Evolutionary conservation across 2,888 invertebrate genomes (phyloP).

Genomic region (Troides helena): DNA sequence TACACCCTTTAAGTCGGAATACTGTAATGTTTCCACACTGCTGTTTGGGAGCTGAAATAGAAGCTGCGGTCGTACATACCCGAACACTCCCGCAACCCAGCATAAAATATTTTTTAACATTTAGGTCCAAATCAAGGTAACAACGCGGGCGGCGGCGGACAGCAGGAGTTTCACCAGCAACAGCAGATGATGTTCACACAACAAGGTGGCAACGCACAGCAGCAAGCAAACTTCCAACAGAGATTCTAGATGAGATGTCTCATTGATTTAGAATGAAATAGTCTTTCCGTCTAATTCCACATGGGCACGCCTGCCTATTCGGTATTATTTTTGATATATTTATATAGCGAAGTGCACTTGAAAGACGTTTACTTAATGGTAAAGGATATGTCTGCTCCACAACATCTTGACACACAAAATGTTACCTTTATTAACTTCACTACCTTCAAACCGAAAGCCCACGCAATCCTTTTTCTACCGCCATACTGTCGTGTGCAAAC

Average conservation of each 20-base stretch:
- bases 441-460: too few relatives aligned
- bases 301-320: neutral
- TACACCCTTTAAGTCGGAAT: too few relatives aligned
- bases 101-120: neutral
- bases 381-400: too few relatives aligned
- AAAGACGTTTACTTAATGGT: too few relatives aligned
- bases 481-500: too few relatives aligned
- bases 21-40: too few relatives aligned
- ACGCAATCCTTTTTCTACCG: too few relatives aligned
- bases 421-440: too few relatives aligned
- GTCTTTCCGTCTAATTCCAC: neutral
- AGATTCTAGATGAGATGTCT: slow-evolving; percentile 70
- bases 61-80: too few relatives aligned
- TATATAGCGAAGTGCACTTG: neutral
- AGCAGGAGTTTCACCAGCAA: slow-evolving; percentile 80
- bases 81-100: neutral
- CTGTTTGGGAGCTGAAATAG: too few relatives aligned
- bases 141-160: slow-evolving; percentile 60
- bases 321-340: neutral
- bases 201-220: slow-evolving; percentile 75
- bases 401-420: too few relatives aligned
- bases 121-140: slow-evolving; percentile 72
- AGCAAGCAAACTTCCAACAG: slow-evolving; percentile 86
- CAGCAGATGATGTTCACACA: slow-evolving; percentile 87
- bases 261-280: slow-evolving; percentile 32